These are phyloP conservation scores for Thelohanellus kitauei DNA, from an alignment of 30 jellyfish, hydroid and myxozoan species.

Conservation along the genomic window DNA sequence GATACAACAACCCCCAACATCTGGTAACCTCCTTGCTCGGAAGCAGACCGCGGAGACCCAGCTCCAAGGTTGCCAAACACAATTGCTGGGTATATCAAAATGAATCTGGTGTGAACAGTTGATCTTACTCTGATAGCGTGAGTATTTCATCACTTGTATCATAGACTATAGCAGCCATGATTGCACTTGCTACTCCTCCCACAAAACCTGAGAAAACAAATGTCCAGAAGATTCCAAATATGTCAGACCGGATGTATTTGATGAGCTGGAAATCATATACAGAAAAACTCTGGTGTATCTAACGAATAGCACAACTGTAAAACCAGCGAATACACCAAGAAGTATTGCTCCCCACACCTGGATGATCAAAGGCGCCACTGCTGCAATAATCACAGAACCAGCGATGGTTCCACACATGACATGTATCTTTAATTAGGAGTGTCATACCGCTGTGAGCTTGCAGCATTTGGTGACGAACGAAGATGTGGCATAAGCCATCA, in stretches of 20 bases:
- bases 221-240: background rate
- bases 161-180: background rate
- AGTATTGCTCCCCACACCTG: conserved; percentile 78
- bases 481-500: conserved; percentile 18
- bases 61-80: background rate
- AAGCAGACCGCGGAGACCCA: background rate
- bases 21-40: background rate
- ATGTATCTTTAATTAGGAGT: conserved; percentile 25
- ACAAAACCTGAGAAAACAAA: background rate
- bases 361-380: conserved; percentile 37
- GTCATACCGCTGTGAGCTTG: conserved; percentile 27
- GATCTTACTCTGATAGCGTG: too few species aligned
- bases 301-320: background rate
- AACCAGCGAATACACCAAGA: conserved; percentile 54
- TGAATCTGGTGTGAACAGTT: background rate
- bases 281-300: background rate
- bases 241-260: background rate
- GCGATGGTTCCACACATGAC: conserved; percentile 71
- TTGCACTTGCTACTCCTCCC: background rate
- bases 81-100: background rate
- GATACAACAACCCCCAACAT: background rate
- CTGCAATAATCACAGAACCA: conserved; percentile 87
- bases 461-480: conserved; percentile 23
- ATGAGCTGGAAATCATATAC: background rate
- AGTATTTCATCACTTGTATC: background rate